Evolutionary conservation across 1,140 invertebrate genomes (phyloP).

Genomic region (Nasonia vitripennis): DNA sequence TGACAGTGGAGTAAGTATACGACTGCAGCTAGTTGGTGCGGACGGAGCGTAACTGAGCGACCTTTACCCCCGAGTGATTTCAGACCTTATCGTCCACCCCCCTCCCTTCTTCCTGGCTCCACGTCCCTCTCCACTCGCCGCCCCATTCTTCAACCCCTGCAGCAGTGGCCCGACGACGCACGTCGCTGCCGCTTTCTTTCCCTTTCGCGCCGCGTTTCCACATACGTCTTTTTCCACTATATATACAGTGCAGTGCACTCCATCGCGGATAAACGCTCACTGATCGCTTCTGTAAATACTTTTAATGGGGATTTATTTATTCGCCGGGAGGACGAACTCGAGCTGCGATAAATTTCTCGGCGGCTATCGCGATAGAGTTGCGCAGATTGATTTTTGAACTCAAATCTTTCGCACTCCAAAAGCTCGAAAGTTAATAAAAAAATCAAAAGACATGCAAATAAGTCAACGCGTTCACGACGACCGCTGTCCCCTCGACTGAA

Average conservation of each 20-base stretch:
- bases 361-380: too few species aligned
- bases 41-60: constrained; percentile 69
- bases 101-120: constrained; percentile 28
- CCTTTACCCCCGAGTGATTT: constrained; percentile 69
- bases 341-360: too few species aligned
- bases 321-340: neutral
- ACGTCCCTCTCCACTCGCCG: neutral
- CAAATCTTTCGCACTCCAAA: too few species aligned
- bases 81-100: constrained; percentile 66
- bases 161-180: constrained; percentile 10
- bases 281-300: neutral
- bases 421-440: too few species aligned
- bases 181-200: constrained; percentile 37
- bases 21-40: constrained; percentile 53
- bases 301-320: constrained; percentile 14
- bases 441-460: too few species aligned
- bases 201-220: neutral
- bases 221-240: neutral
- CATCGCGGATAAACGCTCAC: neutral
- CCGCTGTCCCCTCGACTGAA: too few species aligned
- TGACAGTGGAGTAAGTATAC: neutral
- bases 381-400: too few species aligned
- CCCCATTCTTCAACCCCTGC: constrained; percentile 45
- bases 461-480: too few species aligned
- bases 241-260: neutral